These are phyloP conservation scores for Terebella lapidaria DNA, from an alignment of 2,888 invertebrate species.

Conservation along the genomic window DNA sequence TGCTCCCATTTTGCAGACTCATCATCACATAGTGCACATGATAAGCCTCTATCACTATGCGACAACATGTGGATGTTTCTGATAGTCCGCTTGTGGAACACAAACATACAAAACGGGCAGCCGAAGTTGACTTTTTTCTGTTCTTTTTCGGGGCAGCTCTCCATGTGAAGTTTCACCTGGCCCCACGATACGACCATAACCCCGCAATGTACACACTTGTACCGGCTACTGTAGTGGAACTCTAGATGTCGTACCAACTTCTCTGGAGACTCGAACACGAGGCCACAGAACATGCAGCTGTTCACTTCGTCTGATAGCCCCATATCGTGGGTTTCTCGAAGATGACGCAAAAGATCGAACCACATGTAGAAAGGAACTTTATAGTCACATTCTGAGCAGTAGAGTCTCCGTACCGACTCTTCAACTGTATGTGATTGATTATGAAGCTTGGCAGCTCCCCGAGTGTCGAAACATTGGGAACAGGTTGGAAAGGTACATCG, in stretches of 20 bases:
- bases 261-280: slow-evolving; percentile 18
- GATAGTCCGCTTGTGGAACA: slow-evolving; percentile 24
- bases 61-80: slow-evolving; percentile 23
- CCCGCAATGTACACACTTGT: slow-evolving; percentile 27
- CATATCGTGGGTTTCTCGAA: slow-evolving; percentile 16
- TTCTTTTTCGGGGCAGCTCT: slow-evolving; percentile 10
- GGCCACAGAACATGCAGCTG: slow-evolving; percentile 21
- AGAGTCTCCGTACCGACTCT: background rate
- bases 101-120: slow-evolving; percentile 27
- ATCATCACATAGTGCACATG: slow-evolving; percentile 22
- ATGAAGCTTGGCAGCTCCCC: slow-evolving; percentile 19
- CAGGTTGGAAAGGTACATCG: slow-evolving; percentile 18
- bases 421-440: background rate
- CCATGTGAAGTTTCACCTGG: slow-evolving; percentile 22
- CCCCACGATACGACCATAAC: slow-evolving; percentile 21
- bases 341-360: slow-evolving; percentile 24
- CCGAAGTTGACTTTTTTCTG: slow-evolving; percentile 17
- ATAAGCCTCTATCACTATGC: slow-evolving; percentile 22
- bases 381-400: slow-evolving; percentile 19
- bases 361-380: slow-evolving; percentile 15
- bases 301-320: slow-evolving; percentile 2
- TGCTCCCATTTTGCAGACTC: slow-evolving; percentile 13
- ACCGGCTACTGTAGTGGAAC: slow-evolving; percentile 25
- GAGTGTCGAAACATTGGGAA: slow-evolving; percentile 25
- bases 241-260: slow-evolving; percentile 16